Base-by-base conservation (phyloP, 2,888 invertebrate genomes). In the Schizaphis graminum region DNA sequence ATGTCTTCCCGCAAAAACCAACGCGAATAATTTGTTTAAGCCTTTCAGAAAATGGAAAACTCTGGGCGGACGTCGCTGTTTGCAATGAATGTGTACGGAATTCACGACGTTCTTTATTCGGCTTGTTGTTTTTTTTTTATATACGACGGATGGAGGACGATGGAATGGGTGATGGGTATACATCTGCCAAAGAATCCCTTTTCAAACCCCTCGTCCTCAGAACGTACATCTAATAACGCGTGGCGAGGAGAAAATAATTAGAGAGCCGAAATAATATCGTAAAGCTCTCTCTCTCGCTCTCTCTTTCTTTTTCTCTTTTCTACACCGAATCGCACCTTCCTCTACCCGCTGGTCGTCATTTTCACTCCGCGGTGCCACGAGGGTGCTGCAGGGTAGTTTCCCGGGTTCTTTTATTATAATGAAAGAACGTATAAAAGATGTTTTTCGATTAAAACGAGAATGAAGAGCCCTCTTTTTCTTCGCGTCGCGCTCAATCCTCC, bases 401-500 rank as follows among this genome's bases (percentile, higher is more conserved):
- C 92, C 90, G 94, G 85, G 94, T 94, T 94, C 94, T 94, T 94
- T 94, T 94, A 94, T 94, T 94, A 91, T 90, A 94, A 91, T 90
- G 94, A 94, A 94, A 90, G 94, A 94, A 94, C 94, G 91, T 86
- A 91, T 91, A 94, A 94, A 94, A 94, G 94, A 94, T 94, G 94
- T 94, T 94, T 94, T 94, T 94, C 94, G 94, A 94, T 94, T 94
- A 94, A 94, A 94, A 94, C 94, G 94, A 94, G 94, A 94, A 91
- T 67, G 94, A 86, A 94, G 94, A 94, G 94, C 91, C 94, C 94
- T 91, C 94, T 94, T 91, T 94, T 94, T 94, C 91, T 94, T 94
- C 67, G 86, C 91, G 49, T 90, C 86, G 61, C 41, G 28, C 86
- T 61, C 84, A 53, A 53, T 90, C 86, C 89, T 90, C 56, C 61